Conservation (phyloP, 2,888 invertebrate genomes). For the Drosophila neoperkinsi region DNA sequence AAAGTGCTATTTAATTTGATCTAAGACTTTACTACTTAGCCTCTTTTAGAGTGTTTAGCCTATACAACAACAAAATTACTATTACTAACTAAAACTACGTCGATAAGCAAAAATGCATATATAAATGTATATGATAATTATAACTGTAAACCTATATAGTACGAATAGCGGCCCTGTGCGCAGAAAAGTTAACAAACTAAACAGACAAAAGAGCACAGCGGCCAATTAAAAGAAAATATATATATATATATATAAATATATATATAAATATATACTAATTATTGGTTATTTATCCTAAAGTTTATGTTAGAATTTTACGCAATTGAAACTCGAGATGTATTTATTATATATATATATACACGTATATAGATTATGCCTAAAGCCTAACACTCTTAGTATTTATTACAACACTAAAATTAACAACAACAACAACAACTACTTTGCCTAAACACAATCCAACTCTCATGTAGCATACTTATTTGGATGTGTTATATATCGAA, state of each 20-base stretch:
- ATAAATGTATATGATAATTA: slow-evolving; percentile 11
- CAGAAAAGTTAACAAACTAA: slow-evolving; percentile 12
- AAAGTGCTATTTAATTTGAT: slow-evolving; percentile 73
- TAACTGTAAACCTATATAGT: slow-evolving; percentile 17
- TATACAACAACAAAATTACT: slow-evolving; percentile 22
- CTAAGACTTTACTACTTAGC: slow-evolving; percentile 74
- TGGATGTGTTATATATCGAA: slow-evolving; percentile 10
- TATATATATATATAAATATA: slow-evolving; percentile 37
- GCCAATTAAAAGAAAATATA: slow-evolving; percentile 32
- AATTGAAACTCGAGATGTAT: slow-evolving; percentile 67
- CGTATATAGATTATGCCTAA: slow-evolving; percentile 33
- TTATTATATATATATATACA: slow-evolving; percentile 39
- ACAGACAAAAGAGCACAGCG: slow-evolving; percentile 7
- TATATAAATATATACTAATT: slow-evolving; percentile 16
- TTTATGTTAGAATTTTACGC: slow-evolving; percentile 9
- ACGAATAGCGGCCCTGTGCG: slow-evolving; percentile 24
- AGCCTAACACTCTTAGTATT: slow-evolving; percentile 64
- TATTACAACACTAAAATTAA: slow-evolving; percentile 35
- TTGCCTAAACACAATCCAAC: slow-evolving; percentile 37
- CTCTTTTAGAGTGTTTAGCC: slow-evolving; percentile 44
- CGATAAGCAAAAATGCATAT: slow-evolving; percentile 26
- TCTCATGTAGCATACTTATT: slow-evolving; percentile 31
- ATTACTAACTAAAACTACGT: slow-evolving; percentile 44
- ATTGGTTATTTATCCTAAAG: slow-evolving; percentile 17
- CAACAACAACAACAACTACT: slow-evolving; percentile 30